Conservation (phyloP, 2,888 invertebrate genomes). For the Yponomeuta sedellus region DNA sequence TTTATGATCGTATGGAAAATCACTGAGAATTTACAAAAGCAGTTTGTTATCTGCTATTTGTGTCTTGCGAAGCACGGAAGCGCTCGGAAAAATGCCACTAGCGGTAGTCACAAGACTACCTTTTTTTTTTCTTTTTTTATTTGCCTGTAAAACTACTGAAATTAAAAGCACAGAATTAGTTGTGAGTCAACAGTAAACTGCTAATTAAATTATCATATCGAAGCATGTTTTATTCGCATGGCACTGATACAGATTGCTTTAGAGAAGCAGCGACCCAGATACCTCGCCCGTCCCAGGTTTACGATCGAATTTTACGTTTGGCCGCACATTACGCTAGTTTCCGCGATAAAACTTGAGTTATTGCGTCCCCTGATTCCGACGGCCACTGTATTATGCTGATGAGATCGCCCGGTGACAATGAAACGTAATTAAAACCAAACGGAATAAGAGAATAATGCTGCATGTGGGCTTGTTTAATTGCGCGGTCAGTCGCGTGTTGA, state of each 20-base stretch:
- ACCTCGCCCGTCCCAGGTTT: constrained; percentile 25
- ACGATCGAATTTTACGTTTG: constrained; percentile 28
- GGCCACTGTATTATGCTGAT: background rate
- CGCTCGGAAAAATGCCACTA: too few species aligned
- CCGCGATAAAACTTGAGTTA: constrained; percentile 44
- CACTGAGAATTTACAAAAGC: too few species aligned
- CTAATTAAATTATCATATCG: too few species aligned
- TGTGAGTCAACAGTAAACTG: too few species aligned
- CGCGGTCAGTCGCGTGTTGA: background rate
- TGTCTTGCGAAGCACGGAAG: too few species aligned
- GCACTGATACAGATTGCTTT: background rate
- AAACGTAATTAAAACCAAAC: background rate
- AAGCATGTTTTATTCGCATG: background rate
- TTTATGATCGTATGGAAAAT: too few species aligned
- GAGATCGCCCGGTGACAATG: background rate
- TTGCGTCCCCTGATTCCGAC: constrained; percentile 18
- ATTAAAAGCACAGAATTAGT: too few species aligned
- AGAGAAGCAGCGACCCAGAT: constrained; percentile 14
- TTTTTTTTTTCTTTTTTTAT: too few species aligned
- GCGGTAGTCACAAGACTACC: too few species aligned
- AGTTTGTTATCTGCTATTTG: too few species aligned
- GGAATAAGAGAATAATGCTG: background rate
- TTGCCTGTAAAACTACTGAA: too few species aligned
- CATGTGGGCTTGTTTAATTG: background rate
- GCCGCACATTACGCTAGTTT: constrained; percentile 37